A percentile compares a stretch with the other conserved stretches of the same genome.
phyloP scores from a whole-genome alignment of 2,113 vertebrate species.

The Phocoena phocoena region DNA sequence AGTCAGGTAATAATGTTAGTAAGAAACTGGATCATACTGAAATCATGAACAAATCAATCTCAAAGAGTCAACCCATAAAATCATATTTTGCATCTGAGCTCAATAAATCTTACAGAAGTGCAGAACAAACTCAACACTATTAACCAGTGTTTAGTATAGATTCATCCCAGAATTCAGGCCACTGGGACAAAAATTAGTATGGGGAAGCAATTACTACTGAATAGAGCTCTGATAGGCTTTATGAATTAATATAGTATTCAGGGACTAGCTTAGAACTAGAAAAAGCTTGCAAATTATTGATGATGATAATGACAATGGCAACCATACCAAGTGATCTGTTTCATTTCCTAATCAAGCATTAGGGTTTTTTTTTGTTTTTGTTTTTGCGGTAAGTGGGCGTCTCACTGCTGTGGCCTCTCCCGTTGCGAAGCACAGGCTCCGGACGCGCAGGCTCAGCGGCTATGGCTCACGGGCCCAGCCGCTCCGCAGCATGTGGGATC shows the following conservation, averaged over 20 bases:
- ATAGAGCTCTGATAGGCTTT: neutral
- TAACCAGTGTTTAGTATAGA: neutral
- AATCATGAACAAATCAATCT: neutral
- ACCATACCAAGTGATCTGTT: neutral
- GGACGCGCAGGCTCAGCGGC: fast-evolving
- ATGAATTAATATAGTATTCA: neutral
- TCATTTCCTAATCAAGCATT: slow-evolving; percentile 41
- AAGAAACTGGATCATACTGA: neutral
- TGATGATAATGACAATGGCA: neutral
- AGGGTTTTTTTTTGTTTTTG: no score
- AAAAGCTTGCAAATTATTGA: neutral
- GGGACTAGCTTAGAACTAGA: neutral
- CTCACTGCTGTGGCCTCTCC: no score
- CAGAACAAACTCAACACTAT: neutral
- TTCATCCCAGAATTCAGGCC: neutral
- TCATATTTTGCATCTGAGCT: neutral
- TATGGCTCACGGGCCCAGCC: no score
- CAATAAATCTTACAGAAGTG: neutral
- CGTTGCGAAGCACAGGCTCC: no score
- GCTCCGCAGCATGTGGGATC: no score
- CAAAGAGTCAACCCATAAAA: neutral
- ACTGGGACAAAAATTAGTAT: neutral
- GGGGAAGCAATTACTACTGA: neutral
- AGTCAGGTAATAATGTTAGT: neutral
- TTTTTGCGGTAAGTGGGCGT: no score